These are phyloP conservation scores for Coluber constrictor DNA, from an alignment of 2,797 vertebrate genomes.

Conservation along the genomic window DNA sequence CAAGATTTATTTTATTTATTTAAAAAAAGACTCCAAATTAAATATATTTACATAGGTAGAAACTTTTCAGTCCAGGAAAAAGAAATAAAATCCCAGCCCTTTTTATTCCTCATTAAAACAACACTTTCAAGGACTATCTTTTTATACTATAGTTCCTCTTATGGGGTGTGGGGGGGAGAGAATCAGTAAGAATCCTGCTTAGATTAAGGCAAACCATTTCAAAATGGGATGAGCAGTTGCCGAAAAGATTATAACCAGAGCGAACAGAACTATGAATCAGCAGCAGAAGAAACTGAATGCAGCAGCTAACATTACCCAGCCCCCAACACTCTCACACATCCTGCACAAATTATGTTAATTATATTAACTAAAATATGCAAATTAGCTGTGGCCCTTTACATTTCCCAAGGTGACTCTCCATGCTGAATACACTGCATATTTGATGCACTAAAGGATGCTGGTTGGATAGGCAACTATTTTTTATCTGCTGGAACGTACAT, in stretches of 20 bases:
- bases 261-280: not conserved
- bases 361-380: constrained; percentile 34
- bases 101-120: not conserved
- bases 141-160: not conserved
- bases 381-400: constrained; percentile 32
- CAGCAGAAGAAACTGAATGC: not conserved
- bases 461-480: constrained; percentile 2
- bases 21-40: not conserved
- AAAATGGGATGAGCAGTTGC: not conserved
- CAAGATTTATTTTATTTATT: not conserved
- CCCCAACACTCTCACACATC: constrained; percentile 65
- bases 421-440: constrained; percentile 7
- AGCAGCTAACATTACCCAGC: constrained; percentile 7
- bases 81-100: not conserved
- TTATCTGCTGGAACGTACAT: constrained; percentile 1
- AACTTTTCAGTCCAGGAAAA: not conserved
- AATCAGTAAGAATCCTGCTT: not conserved
- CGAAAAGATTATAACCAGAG: not conserved
- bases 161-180: not conserved
- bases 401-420: constrained; percentile 22
- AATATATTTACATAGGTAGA: not conserved
- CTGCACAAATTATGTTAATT: constrained; percentile 59
- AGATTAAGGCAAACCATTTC: not conserved
- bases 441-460: not conserved
- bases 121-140: not conserved